These are phyloP conservation scores for Lochmaea capreae DNA, from an alignment of 2,888 invertebrate species.

Conservation along the genomic window DNA sequence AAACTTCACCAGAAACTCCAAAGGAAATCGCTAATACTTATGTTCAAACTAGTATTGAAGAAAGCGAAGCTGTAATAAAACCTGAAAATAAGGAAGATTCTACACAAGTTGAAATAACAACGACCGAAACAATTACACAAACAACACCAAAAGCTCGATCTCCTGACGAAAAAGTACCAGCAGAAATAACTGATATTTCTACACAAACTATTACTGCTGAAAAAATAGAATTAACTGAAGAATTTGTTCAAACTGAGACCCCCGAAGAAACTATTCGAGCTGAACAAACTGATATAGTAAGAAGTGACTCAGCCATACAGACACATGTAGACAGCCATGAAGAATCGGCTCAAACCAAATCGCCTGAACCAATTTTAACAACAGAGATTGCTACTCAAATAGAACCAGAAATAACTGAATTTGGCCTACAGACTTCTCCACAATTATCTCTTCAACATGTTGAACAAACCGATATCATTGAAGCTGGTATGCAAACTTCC, in stretches of 20 bases:
- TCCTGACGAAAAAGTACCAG: constrained; percentile 51
- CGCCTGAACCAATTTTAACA: constrained; percentile 59
- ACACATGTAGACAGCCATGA: constrained; percentile 58
- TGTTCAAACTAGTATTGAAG: constrained; percentile 71
- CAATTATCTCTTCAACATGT: constrained; percentile 30
- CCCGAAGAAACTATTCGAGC: constrained; percentile 58
- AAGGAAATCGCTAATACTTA: constrained; percentile 65
- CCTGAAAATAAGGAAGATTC: constrained; percentile 64
- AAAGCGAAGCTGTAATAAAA: constrained; percentile 53
- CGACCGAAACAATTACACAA: constrained; percentile 64
- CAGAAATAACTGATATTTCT: constrained; percentile 61
- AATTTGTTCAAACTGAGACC: constrained; percentile 59
- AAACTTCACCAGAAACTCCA: constrained; percentile 47
- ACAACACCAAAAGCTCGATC: constrained; percentile 60
- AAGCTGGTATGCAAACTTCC: constrained; percentile 43
- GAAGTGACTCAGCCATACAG: constrained; percentile 62
- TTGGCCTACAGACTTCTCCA: constrained; percentile 49
- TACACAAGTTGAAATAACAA: constrained; percentile 65
- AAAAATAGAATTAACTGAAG: constrained; percentile 56
- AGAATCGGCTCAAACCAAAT: constrained; percentile 64
- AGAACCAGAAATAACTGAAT: constrained; percentile 41
- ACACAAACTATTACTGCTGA: constrained; percentile 65
- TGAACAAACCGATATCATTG: constrained; percentile 1
- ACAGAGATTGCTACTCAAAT: constrained; percentile 52
- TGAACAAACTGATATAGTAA: constrained; percentile 51